Base-by-base conservation (phyloP, 1,140 invertebrate species). In the Drosophila lini region DNA sequence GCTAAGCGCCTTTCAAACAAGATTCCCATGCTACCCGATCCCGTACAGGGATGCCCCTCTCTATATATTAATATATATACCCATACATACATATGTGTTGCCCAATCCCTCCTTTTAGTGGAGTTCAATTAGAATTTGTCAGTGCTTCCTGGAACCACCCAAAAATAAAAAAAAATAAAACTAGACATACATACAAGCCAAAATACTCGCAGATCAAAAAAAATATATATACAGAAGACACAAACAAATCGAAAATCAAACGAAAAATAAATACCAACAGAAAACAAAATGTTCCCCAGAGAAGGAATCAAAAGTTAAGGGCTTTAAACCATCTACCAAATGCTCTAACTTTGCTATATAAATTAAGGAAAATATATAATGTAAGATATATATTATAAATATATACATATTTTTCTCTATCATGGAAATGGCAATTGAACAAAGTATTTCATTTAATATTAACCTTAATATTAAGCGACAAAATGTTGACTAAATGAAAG, bases 121-220 rank as follows among this genome's bases (percentile, higher is more conserved):
- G 22, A 44, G 50, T 64, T 74, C 69, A 57, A 74, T 74, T 74
- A 74, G 71, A 74, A 74, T 74, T 74, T 64, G 58, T 74, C 55
- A 71, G 32, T 40, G 19, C 16, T 4, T 11, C 47, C 36, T 41
- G 28, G 7, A 41, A 53, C 16, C 22, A 40, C 36, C 38, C 22
- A 10, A 42, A 42, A 19, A 58, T 41, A 52, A 45, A n/a, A 25
- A 28, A 28, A 28, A 28, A 5, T 0, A 28, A 28, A 28, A 28
- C 25, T 11, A 2, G 10, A 44, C 36, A 13, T 9, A 34, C 15
- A 44, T 5, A 68, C 45, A 50, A 59, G 31, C 62, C 48, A 32
- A 67, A 55, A 70, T 52, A 47, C 45, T 45, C 50, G 16, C 13
- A 16, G 25, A 70, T 65, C 45, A 19, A 65, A 45, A 45, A 44